Evolutionary conservation across 2,113 vertebrate species (phyloP).

Genomic region (Cyrtonyx montezumae): DNA sequence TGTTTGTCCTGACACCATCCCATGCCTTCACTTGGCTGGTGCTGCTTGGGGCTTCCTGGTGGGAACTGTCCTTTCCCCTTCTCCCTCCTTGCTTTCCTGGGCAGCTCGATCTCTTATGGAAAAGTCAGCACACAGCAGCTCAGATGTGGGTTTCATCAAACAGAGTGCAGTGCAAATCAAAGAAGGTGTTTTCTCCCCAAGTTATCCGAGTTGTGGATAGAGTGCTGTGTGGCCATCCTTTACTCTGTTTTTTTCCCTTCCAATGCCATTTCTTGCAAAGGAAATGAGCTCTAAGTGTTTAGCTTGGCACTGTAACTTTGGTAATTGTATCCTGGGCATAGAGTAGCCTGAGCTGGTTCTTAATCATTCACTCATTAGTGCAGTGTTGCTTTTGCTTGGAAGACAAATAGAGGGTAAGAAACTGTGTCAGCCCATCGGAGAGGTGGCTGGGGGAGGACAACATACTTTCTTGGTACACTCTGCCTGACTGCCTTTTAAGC

Average conservation of each 20-base stretch:
- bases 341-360: slow-evolving; percentile 55
- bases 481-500: background rate
- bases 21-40: background rate
- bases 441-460: slow-evolving; percentile 8
- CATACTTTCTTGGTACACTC: background rate
- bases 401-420: slow-evolving; percentile 67
- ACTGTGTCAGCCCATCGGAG: slow-evolving; percentile 36
- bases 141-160: background rate
- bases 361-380: slow-evolving; percentile 58
- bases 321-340: slow-evolving; percentile 71
- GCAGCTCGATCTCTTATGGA: background rate
- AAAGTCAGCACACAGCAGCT: fast-evolving
- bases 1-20: background rate
- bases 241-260: background rate
- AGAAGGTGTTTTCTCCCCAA: background rate
- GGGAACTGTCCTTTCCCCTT: background rate
- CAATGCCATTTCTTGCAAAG: slow-evolving; percentile 23
- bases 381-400: slow-evolving; percentile 38
- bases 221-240: background rate
- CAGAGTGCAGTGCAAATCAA: fast-evolving
- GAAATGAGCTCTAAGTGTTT: slow-evolving; percentile 55
- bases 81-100: background rate
- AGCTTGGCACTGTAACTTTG: slow-evolving; percentile 30
- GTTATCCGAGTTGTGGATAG: background rate
- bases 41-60: background rate